Conservation (phyloP, 2,113 vertebrate species). For the Nesospiza acunhae region DNA sequence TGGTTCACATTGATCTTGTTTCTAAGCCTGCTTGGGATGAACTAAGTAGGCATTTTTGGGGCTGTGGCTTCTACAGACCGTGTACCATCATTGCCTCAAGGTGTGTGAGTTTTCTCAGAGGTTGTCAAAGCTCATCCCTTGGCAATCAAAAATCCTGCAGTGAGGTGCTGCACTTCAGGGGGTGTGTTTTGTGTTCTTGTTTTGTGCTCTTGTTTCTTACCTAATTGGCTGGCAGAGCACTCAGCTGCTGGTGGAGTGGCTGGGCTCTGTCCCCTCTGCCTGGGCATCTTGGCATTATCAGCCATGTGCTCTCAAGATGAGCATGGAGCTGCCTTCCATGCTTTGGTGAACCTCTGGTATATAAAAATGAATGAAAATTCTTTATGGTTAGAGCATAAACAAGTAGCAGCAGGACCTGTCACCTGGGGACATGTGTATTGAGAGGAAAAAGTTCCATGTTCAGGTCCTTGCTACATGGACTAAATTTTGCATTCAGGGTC, state of each 20-base stretch:
- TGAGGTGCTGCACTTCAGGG: background rate
- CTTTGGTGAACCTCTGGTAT: background rate
- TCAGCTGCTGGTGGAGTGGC: rapidly evolving
- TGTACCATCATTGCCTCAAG: background rate
- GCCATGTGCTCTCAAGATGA: rapidly evolving
- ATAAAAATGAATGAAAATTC: background rate
- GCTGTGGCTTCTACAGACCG: background rate
- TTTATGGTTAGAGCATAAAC: background rate
- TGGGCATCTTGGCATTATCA: background rate
- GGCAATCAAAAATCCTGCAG: background rate
- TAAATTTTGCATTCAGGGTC: background rate
- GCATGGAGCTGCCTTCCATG: background rate
- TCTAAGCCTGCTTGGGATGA: background rate
- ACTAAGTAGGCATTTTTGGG: background rate
- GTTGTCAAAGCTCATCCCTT: background rate
- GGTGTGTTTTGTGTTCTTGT: background rate
- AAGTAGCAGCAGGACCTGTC: background rate
- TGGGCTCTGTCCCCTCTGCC: background rate
- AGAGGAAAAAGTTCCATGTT: background rate
- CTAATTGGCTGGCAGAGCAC: background rate
- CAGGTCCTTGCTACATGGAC: background rate
- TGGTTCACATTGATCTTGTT: background rate
- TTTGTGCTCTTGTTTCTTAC: background rate
- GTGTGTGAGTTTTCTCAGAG: background rate
- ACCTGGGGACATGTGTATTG: background rate